These are phyloP conservation scores for Chrysina gloriosa DNA, from an alignment of 2,888 invertebrate species.

Conservation along the genomic window DNA sequence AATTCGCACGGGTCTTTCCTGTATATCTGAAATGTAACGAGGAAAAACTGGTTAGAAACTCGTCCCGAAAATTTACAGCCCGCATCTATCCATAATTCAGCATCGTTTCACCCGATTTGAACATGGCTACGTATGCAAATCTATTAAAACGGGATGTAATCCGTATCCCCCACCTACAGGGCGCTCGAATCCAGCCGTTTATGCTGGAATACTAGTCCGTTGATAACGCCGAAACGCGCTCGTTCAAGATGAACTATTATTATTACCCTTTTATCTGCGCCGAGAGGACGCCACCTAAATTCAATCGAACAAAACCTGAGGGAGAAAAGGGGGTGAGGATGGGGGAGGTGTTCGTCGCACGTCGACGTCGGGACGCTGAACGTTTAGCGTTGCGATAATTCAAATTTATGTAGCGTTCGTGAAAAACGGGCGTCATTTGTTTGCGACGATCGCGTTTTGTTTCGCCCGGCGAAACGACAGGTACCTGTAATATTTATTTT, in stretches of 20 bases:
- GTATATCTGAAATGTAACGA: conserved; percentile 67
- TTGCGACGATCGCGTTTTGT: conserved; percentile 3
- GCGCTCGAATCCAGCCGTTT: no score
- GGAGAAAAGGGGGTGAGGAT: no score
- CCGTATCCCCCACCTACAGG: no score
- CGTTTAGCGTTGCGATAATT: conserved; percentile 13
- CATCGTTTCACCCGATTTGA: background rate
- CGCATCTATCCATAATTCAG: background rate
- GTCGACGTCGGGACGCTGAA: background rate
- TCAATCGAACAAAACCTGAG: background rate
- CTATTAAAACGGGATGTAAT: no score
- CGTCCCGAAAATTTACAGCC: background rate
- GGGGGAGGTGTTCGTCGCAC: no score
- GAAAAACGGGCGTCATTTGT: conserved; percentile 3
- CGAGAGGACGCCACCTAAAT: conserved; percentile 6
- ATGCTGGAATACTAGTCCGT: no score
- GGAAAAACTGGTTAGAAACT: no score
- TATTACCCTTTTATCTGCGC: conserved; percentile 1
- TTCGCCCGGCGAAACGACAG: background rate
- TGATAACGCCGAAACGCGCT: background rate
- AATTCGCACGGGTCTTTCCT: conserved; percentile 72
- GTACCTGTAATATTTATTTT: background rate
- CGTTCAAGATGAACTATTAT: background rate
- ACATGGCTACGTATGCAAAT: no score
- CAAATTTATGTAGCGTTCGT: conserved; percentile 10